Base-by-base conservation (phyloP, 2,888 invertebrate species). In the Drosophila vallismaia region DNA sequence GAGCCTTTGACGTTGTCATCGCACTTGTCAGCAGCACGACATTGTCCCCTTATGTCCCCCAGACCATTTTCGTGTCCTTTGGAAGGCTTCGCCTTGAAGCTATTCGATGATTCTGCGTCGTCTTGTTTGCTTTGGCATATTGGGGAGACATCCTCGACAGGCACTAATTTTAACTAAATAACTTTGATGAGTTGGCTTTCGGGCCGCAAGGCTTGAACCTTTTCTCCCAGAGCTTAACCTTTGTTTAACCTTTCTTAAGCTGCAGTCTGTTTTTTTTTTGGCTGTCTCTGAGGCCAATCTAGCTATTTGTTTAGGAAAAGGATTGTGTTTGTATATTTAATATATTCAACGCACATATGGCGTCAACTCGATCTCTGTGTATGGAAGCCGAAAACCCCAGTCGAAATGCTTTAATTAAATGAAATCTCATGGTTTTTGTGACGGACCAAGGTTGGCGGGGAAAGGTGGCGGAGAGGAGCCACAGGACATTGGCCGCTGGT, bases 321-420 rank as follows among this genome's bases (percentile, higher is more conserved):
- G 67, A 63, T 63, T 68, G 71, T 83, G 75, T 80, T 66, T 55
- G 58, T 57, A 62, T 71, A 82, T 81, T 86, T 86, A 86, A 81
- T 81, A 84, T 86, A 81, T 81, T 81, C 87, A 76, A 74, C 79
- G 79, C 87, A 87, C 82, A 82, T 87, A 87, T 82, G 82, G 82
- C 85, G 87, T 78, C 76, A 42, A 42, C 40, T 42, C 19, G 40
- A 14, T n/a, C 36, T n/a, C 31, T 31, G 31, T 19, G 31, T 9
- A 31, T 8, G 31, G 84, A 74, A 84, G 76, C 64, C n/a, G 73
- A 76, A 66, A 76, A 67, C 74, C 76, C 42, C 49, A 50, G 45
- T 52, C 58, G 33, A 85, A 75, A 81, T 78, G 85, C 87, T 82
- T 82, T 82, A 82, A 82, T 82, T 82, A 82, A 82, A 82, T 87